These are phyloP conservation scores for Mallotus villosus DNA, from an alignment of 2,797 vertebrate species.

Conservation along the genomic window DNA sequence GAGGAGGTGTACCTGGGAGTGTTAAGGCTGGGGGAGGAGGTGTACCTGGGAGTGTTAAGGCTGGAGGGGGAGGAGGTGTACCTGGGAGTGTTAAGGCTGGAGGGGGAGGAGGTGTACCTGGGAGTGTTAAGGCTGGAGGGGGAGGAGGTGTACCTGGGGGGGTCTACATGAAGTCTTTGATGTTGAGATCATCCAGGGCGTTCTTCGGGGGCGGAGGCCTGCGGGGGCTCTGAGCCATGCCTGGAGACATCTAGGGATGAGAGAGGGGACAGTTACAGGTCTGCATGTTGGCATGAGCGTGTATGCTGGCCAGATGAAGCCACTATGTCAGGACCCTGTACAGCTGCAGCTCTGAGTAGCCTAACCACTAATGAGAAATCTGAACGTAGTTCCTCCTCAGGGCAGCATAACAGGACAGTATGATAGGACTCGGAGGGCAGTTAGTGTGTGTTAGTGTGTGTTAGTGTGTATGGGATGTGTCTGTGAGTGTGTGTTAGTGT, in stretches of 20 bases:
- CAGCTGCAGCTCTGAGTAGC: no score
- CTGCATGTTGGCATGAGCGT: slow-evolving; percentile 10
- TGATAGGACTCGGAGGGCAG: no score
- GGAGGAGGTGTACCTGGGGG: slow-evolving; percentile 1
- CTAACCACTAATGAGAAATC: no score
- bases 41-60: background rate
- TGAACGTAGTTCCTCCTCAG: no score
- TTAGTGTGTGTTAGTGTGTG: slow-evolving; percentile 16
- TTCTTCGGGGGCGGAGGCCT: slow-evolving; percentile 94
- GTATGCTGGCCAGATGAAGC: background rate
- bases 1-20: background rate
- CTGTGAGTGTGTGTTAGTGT: slow-evolving; percentile 7
- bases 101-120: slow-evolving; percentile 2
- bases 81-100: background rate
- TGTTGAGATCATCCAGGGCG: slow-evolving; percentile 99
- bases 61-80: background rate
- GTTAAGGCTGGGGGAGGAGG: background rate
- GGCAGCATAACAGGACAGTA: no score
- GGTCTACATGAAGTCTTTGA: slow-evolving; percentile 99
- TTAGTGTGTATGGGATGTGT: slow-evolving; percentile 7
- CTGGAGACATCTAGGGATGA: slow-evolving; percentile 75
- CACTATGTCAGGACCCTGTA: background rate
- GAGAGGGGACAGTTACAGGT: slow-evolving; percentile 12
- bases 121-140: background rate
- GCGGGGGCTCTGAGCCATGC: slow-evolving; percentile 90